Conservation (phyloP, 2,797 vertebrate species). For the Sebastes kiyomatsui region DNA sequence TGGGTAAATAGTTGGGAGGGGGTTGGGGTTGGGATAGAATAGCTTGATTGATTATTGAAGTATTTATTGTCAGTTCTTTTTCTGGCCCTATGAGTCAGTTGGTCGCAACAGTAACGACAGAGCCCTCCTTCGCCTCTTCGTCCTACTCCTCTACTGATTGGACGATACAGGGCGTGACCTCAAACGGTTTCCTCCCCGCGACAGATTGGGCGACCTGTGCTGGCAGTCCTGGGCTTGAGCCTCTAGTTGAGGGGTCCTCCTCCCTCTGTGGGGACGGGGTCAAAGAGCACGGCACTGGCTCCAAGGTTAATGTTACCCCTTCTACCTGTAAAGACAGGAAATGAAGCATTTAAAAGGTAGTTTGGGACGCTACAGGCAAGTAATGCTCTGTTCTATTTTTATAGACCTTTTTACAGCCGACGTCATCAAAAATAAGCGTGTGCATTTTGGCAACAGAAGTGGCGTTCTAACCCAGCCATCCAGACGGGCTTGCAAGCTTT, state of each 20-base stretch:
- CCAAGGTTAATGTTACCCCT: slow-evolving; percentile 89
- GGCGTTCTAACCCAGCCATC: too few relatives aligned
- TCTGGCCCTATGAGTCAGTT: slow-evolving; percentile 62
- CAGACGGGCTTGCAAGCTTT: too few relatives aligned
- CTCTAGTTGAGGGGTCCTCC: slow-evolving; percentile 78
- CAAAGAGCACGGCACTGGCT: slow-evolving; percentile 86
- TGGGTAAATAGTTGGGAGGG: slow-evolving; percentile 58
- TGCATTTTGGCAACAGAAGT: too few relatives aligned
- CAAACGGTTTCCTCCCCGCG: slow-evolving; percentile 84
- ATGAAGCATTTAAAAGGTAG: neutral
- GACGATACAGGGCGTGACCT: slow-evolving; percentile 90
- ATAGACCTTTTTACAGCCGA: too few relatives aligned
- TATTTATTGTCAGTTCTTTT: slow-evolving; percentile 49
- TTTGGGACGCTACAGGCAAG: neutral
- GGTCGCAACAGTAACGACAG: slow-evolving; percentile 70
- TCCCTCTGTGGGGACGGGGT: slow-evolving; percentile 85
- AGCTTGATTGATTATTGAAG: slow-evolving; percentile 77
- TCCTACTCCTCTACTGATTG: slow-evolving; percentile 90
- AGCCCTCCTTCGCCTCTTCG: slow-evolving; percentile 77
- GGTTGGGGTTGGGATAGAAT: slow-evolving; percentile 61
- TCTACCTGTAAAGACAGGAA: slow-evolving; percentile 77
- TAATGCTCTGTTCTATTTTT: neutral
- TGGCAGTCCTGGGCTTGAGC: slow-evolving; percentile 77
- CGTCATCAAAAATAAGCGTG: too few relatives aligned
- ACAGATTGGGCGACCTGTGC: slow-evolving; percentile 52